These are phyloP conservation scores for Phataginus tetradactyla DNA, from an alignment of 2,797 vertebrate species.

Conservation along the genomic window DNA sequence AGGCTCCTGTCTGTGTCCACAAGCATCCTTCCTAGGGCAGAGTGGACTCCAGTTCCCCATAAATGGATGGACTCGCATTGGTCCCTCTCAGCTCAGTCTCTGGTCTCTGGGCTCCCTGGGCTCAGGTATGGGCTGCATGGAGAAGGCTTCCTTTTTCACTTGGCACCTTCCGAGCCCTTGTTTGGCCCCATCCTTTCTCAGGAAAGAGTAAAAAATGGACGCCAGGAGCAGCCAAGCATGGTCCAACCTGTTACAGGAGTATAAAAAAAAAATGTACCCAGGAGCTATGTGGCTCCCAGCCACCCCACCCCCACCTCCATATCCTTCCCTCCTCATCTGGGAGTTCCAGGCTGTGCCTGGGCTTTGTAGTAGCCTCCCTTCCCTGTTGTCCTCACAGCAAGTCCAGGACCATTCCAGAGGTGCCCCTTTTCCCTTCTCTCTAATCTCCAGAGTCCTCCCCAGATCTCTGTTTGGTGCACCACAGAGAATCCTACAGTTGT, in stretches of 20 bases:
- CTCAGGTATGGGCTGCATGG: neutral
- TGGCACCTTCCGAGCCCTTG: neutral
- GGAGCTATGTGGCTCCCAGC: constrained; percentile 32
- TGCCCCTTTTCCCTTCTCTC: neutral
- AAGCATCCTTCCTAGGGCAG: neutral
- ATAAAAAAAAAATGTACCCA: neutral
- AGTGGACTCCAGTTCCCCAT: neutral
- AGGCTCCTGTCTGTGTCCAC: neutral
- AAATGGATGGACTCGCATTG: too few relatives aligned
- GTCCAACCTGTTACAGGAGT: constrained; percentile 9
- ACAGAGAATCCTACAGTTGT: neutral
- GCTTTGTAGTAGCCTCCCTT: neutral
- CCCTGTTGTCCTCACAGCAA: neutral
- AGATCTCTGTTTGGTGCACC: neutral
- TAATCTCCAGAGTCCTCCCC: neutral
- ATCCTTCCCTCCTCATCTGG: neutral
- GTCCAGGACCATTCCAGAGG: neutral
- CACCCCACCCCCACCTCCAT: neutral
- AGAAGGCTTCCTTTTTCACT: neutral
- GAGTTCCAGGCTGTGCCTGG: neutral
- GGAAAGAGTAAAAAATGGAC: neutral
- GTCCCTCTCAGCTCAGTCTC: neutral
- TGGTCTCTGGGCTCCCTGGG: neutral
- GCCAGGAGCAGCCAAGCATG: constrained; percentile 13
- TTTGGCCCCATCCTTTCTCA: neutral